Conservation (phyloP, 1,140 invertebrate genomes). For the Apis florea region DNA sequence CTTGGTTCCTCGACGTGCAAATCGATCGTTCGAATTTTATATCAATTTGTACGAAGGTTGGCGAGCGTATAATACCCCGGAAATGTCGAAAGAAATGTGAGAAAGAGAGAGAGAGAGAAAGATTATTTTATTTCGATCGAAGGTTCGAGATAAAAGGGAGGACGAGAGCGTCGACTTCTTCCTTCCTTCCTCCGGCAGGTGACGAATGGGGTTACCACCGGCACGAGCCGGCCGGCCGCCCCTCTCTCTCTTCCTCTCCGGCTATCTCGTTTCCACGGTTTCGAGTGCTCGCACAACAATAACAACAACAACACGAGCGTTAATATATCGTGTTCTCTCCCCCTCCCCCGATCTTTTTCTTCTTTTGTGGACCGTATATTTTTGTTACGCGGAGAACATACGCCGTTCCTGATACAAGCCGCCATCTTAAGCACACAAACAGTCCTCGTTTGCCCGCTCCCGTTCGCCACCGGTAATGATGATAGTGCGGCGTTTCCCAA, state of each 20-base stretch:
- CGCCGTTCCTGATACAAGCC: slow-evolving; percentile 39
- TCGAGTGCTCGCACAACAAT: slow-evolving; percentile 40
- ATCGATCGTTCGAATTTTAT: no score
- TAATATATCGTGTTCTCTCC: slow-evolving; percentile 19
- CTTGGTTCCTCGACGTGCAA: no score
- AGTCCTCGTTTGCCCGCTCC: slow-evolving; percentile 12
- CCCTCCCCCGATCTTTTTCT: slow-evolving; percentile 10
- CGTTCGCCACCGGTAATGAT: slow-evolving; percentile 40
- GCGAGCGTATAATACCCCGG: no score
- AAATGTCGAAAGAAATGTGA: no score
- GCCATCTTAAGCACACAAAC: slow-evolving; percentile 69
- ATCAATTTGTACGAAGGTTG: no score
- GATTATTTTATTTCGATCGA: slow-evolving; percentile 35
- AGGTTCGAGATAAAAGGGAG: background rate
- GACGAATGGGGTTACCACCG: slow-evolving; percentile 37
- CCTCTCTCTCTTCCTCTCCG: background rate
- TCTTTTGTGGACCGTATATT: slow-evolving; percentile 64
- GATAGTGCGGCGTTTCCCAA: slow-evolving; percentile 30
- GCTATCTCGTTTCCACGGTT: slow-evolving; percentile 39
- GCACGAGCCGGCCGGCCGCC: slow-evolving; percentile 27
- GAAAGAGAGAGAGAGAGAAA: no score
- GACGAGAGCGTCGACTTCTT: slow-evolving; percentile 3
- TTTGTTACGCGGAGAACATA: slow-evolving; percentile 64
- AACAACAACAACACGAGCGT: slow-evolving; percentile 37
- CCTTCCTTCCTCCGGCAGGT: slow-evolving; percentile 16